Evolutionary conservation across 2,888 invertebrate species (phyloP).

Genomic region (Nephrotoma guestfalica): DNA sequence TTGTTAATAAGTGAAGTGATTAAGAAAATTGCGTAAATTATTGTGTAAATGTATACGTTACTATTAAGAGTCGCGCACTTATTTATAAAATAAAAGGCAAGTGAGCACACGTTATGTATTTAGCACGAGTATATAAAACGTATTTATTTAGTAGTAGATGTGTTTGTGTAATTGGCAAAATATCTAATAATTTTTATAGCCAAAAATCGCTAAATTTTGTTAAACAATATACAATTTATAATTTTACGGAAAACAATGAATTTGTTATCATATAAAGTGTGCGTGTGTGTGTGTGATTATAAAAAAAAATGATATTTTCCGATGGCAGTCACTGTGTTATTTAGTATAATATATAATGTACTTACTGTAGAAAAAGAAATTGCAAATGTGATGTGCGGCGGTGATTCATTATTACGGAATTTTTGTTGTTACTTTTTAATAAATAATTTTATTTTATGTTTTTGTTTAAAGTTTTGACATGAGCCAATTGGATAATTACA

Average conservation of each 20-base stretch:
- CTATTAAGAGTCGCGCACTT: no score
- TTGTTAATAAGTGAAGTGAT: background rate
- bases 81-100: background rate
- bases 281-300: background rate
- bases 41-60: background rate
- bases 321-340: background rate
- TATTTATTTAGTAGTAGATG: background rate
- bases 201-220: background rate
- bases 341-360: background rate
- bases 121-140: background rate
- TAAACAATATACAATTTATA: background rate
- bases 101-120: background rate
- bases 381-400: background rate
- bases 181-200: background rate
- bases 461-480: background rate
- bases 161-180: background rate
- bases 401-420: background rate
- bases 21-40: background rate
- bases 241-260: background rate
- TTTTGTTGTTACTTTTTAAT: background rate
- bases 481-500: background rate
- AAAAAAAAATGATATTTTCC: background rate
- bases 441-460: background rate
- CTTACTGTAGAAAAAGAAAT: background rate
- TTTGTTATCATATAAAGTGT: background rate